A percentile compares a stretch with the other conserved stretches of the same genome.
phyloP scores from a whole-genome alignment of 2,113 vertebrate genomes.

The Barnardius zonarius region DNA sequence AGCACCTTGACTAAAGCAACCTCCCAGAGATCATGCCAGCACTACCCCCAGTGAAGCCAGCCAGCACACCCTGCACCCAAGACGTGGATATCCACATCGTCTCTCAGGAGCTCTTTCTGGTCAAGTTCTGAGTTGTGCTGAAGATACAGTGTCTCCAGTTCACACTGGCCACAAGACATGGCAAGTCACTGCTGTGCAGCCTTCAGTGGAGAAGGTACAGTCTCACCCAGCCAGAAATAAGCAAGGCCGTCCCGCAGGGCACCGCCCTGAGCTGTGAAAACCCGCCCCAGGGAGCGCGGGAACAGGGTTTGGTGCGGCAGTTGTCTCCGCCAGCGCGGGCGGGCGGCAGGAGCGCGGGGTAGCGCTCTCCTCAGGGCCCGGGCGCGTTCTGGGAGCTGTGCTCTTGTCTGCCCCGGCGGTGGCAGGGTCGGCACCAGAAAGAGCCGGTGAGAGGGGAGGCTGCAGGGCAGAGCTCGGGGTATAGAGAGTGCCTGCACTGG shows the following conservation, averaged over 20 bases:
- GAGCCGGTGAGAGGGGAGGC: background rate
- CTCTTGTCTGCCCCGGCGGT: background rate
- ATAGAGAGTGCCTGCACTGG: background rate
- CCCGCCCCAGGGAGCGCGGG: too few relatives aligned
- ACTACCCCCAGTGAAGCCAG: background rate
- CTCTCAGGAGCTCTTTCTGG: background rate
- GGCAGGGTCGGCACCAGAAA: background rate
- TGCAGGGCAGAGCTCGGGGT: background rate
- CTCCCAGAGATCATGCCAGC: background rate
- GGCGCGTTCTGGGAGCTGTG: too few relatives aligned
- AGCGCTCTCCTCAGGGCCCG: background rate
- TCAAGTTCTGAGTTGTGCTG: background rate
- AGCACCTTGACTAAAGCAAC: background rate
- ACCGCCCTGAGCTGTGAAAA: too few relatives aligned
- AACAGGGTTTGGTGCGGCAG: too few relatives aligned
- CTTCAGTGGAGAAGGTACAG: background rate
- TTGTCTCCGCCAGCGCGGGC: too few relatives aligned
- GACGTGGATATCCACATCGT: background rate
- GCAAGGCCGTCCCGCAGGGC: background rate
- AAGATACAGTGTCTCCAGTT: background rate
- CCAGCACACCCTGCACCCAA: background rate
- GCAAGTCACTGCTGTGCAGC: accelerated
- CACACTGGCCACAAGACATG: background rate
- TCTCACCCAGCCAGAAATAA: background rate
- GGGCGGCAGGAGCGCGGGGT: accelerated